Evolutionary conservation across 2,888 invertebrate genomes (phyloP), one percentile per base, ranked within the genome.

Genomic region (Parasteatoda lunata): DNA sequence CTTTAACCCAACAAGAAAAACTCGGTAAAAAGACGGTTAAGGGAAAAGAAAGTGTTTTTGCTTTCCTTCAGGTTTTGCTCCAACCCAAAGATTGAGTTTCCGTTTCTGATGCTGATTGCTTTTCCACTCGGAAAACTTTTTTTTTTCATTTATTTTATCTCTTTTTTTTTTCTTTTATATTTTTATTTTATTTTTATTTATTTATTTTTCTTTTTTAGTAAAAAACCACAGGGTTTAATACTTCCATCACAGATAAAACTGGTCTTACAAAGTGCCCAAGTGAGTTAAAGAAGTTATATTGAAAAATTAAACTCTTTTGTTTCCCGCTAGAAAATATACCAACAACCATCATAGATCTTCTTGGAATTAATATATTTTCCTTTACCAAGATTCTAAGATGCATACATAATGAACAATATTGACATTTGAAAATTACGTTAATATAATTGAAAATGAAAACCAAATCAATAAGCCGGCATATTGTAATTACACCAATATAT

Each of bases 31-130:
- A 64, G 70, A 51, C 52, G 80, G 72, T 80, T 73, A 80, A 51
- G 49, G 45, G 66, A 45, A 66, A 79, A 45, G 47, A 72, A 54
- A 69, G 68, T 75, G 75, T 69, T 81, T 68, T 75, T 45, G 52
- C 52, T 52, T 68, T 15, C n/a, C 59, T 54, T 51, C 68, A 52
- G 70, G 13, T 48, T 45, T 76, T 15, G 30, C 76, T 47, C 64
- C 48, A 59, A 15, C 48, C 8, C 81, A 9, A 81, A 76, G 81
- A 81, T 81, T 76, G 81, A 75, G 81, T 81, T 81, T 81, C 66
- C 73, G 75, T 73, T 80, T 80, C 80, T 80, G 81, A 75, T 68
- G 75, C 75, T 81, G 81, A 81, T 81, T 81, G 81, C 81, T 81
- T 81, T 81, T 68, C 81, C 75, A 75, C 66, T 81, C 68, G 68